A percentile compares a stretch with the other conserved stretches of the same genome.
These are phyloP conservation scores for Phocoena phocoena DNA, from an alignment of 2,113 vertebrate species.

Conservation along the genomic window DNA sequence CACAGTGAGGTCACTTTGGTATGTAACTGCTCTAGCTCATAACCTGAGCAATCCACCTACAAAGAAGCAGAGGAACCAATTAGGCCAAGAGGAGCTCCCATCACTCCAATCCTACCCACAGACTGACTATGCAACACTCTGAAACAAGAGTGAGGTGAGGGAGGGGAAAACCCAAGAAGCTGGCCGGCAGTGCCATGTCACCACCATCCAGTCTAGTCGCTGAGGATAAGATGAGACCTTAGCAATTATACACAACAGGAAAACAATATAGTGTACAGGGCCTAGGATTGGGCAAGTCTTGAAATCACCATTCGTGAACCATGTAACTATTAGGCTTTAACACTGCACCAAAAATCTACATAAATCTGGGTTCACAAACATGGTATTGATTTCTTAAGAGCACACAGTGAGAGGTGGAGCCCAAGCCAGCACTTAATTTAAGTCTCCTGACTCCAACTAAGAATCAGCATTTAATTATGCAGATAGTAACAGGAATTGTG, in stretches of 20 bases:
- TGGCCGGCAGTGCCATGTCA: not conserved
- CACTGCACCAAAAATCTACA: not conserved
- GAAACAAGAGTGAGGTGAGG: not conserved
- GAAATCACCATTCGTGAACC: not conserved
- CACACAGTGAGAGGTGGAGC: not conserved
- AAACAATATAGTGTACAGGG: not conserved
- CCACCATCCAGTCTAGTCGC: not conserved
- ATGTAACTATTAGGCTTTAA: constrained; percentile 16
- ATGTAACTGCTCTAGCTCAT: constrained; percentile 92
- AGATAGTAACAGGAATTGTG: not conserved
- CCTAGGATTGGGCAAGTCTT: not conserved
- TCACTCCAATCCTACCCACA: not conserved
- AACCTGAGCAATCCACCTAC: constrained; percentile 90
- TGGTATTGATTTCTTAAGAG: not conserved
- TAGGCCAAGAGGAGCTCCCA: not conserved
- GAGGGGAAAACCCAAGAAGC: not conserved
- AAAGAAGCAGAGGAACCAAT: constrained; percentile 28
- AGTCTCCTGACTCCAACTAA: not conserved
- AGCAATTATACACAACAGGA: not conserved
- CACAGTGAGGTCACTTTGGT: constrained; percentile 93
- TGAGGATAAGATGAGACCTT: not conserved
- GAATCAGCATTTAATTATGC: not conserved
- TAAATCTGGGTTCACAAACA: not conserved
- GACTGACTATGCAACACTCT: not conserved
- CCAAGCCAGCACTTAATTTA: not conserved